Base-by-base conservation (phyloP, 2,113 vertebrate genomes). In the Vireo altiloquus region DNA sequence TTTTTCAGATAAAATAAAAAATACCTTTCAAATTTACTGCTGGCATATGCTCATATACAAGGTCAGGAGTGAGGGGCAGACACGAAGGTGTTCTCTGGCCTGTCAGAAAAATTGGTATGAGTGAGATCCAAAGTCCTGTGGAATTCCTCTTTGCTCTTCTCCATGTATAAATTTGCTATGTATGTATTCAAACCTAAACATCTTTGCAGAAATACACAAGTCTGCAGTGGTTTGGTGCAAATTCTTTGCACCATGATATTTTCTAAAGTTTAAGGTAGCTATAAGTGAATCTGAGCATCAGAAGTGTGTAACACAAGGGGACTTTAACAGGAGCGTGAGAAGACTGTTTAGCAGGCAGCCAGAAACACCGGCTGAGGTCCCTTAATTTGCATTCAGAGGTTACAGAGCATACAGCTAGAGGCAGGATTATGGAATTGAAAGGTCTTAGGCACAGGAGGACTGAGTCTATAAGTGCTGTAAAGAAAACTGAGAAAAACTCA, bases 361-460 rank as follows among this genome's bases (percentile, higher is more conserved):
- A 66, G 63, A 89, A 85, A 69, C 82, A 93, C 74, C 52, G 87
- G 63, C 52, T 89, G 82, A 94, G 82, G 90, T 87, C 22, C 42
- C 50, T 65, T 52, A 24, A 94, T 96, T 96, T 97, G 78, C 91
- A 92, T 94, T 87, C 71, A 78, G 60, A 93, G 54, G 82, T 95
- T 88, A 94, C 46, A 82, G 31, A 91, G 19, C 66, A 86, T 49
- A 46, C 22, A 84, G 59, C 61, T 82, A 50, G 88, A 82, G 19
- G 90, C 42, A 92, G 64, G 80, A 96, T 96, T 95, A 89, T 61
- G 77, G 92, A 92, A 92, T 28, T 90, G 76, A 94, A 93, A 93
- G 86, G 75, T 91, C 35, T 94, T 90, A 89, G 75, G 37, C 12
- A 37, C 21, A 68, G 44, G 37, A 75, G 82, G 66, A 33, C n/a